Conservation (phyloP, 2,113 vertebrate genomes). For the Alces alces region DNA sequence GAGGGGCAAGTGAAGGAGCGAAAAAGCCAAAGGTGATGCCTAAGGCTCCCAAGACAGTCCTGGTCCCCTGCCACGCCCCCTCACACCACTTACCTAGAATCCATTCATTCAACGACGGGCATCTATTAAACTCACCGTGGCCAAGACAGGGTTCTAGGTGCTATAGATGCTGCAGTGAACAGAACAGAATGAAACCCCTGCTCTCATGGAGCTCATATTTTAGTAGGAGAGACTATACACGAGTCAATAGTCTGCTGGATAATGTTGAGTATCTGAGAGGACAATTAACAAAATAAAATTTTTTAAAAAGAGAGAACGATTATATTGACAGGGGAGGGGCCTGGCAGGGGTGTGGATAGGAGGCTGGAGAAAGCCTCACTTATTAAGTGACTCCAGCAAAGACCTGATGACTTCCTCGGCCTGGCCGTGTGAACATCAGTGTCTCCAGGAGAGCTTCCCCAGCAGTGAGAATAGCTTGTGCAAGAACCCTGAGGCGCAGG, state of each 20-base stretch:
- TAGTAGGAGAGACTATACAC: neutral
- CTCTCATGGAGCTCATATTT: neutral
- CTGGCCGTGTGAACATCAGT: neutral
- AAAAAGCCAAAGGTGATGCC: neutral
- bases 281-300: neutral
- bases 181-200: neutral
- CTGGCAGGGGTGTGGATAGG: neutral
- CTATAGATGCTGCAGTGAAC: neutral
- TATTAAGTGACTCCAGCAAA: neutral
- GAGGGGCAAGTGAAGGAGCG: neutral
- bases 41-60: neutral
- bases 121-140: neutral
- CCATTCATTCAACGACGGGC: neutral
- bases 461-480: neutral
- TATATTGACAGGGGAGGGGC: fast-evolving
- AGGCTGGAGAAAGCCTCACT: neutral
- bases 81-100: neutral
- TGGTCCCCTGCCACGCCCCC: neutral
- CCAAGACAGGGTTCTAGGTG: neutral
- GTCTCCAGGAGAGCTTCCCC: neutral
- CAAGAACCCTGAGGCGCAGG: neutral
- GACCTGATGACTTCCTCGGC: neutral
- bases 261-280: neutral
- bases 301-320: neutral
- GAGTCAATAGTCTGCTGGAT: neutral